Evolutionary conservation across 2,797 vertebrate genomes (phyloP).

Genomic region (Cossypha caffra): DNA sequence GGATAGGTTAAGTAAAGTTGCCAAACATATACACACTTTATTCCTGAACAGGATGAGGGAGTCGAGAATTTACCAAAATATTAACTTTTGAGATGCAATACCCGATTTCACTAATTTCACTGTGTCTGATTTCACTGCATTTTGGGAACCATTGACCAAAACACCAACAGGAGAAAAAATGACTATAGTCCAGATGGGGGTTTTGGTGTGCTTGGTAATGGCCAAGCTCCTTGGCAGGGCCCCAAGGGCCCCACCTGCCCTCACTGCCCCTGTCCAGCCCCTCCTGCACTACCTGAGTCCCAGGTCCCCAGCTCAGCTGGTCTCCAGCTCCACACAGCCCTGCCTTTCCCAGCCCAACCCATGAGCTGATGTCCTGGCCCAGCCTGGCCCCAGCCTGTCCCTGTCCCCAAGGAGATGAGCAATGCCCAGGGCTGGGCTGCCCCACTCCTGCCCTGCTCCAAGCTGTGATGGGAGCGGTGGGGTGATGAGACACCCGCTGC

Average conservation of each 20-base stretch:
- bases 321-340: background rate
- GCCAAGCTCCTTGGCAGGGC: background rate
- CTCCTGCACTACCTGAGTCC: accelerated
- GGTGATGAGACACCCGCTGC: accelerated
- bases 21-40: background rate
- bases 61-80: background rate
- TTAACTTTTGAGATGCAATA: background rate
- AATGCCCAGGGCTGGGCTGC: background rate
- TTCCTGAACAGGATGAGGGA: background rate
- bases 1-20: background rate
- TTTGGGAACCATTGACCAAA: background rate
- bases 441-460: background rate
- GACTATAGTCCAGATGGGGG: accelerated
- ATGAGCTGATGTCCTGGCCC: accelerated
- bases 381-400: background rate
- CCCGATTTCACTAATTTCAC: too few relatives aligned
- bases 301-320: background rate
- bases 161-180: background rate
- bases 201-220: background rate
- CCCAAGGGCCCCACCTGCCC: background rate
- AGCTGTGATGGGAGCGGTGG: background rate
- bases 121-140: background rate
- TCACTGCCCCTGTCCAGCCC: background rate
- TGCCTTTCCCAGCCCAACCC: background rate
- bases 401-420: accelerated